Base-by-base conservation (phyloP, 2,113 vertebrate genomes). In the Hypomesus transpacificus region DNA sequence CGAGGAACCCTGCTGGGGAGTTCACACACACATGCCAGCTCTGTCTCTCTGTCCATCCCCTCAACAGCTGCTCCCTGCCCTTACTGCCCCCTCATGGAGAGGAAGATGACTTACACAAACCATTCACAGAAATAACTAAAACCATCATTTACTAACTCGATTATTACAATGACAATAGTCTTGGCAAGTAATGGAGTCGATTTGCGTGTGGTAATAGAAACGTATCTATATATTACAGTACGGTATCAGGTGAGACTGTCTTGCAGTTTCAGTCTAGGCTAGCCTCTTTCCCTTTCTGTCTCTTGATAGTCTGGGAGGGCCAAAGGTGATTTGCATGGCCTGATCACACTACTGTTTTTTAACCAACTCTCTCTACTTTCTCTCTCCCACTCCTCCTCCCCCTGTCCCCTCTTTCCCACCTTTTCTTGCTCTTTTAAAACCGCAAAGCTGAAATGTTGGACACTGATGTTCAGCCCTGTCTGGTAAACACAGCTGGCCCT, bases 1-100 rank as follows among this genome's bases (percentile, higher is more conserved):
- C 60, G 74, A 84, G 68, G 83, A 81, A 81, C 73, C 80, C 77
- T 61, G 75, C 85, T 89, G 82, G 71, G 78, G 86, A 69, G 89
- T 77, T 89, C 85, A 82, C 87, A 88, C 75, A 77, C 82, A 82
- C 9, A 74, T 84, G 88, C 68, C 71, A 75, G 76, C 39, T 52
- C 16, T 51, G 39, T 62, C 22, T 65, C 63, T 54, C 60, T 18
- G 66, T 46, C 73, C 18, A 62, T 1, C 18, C 6, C 18, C 34
- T 4, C 14, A n/a, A 34, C 66, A 57, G 39, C 61, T 34, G 61
- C 68, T 50, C n/a, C 69, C n/a, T 6, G 28, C 31, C 46, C 75
- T 64, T 66, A 28, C 69, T 46, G 39, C 39, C 39, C 31, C 31
- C 31, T 34, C 31, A 34, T 34, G 7, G 31, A 34, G 31, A 7